Base-by-base conservation (phyloP, 92 coral and sea anemone genomes). In the Montipora capitata region DNA sequence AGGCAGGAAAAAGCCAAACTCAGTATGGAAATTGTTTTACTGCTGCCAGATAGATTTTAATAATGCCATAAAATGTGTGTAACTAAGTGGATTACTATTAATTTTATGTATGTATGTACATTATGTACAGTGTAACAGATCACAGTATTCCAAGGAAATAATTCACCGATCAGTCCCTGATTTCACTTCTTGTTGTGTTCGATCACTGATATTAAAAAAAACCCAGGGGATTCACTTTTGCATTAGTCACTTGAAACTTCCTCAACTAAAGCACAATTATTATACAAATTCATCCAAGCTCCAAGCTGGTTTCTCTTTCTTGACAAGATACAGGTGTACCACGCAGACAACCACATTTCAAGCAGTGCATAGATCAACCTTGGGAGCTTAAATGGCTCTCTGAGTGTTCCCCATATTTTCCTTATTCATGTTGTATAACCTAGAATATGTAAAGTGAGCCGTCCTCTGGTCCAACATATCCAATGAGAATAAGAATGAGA, bases 361-460 rank as follows among this genome's bases (percentile, higher is more conserved):
- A 17, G 68, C 38, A 63, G 41, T 63, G 68, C 20, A n/a, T 7
- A 48, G 52, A 10, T 48, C 7, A 5, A 48, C 10, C 35, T 48
- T 48, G 10, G 6, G 1, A 5, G 10, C 3, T 58, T 2, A 10
- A 58, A 10, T 10, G 64, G 64, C 4, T 58, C n/a, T 10, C 17
- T 58, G 64, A 7, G 7, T 11, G 5, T 61, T 0, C 18, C 66
- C 20, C 4, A 2, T 14, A 15, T 17, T 61, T 7, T 14, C 18
- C 10, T 0, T 17, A 16, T 7, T 7, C 8, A 5, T 63, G 38
- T 38, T 5, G 40, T 17, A 5, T 10, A 20, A 52, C 15, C 88
- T 81, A 97, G 75, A 97, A 92, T 63, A 97, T 97, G 82, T 97
- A 97, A 27, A 97, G 82, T 5, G 99, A 97, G 15, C 99, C 98